Evolutionary conservation across 2,797 vertebrate genomes (phyloP).

Genomic region (Telmatherina bonti): DNA sequence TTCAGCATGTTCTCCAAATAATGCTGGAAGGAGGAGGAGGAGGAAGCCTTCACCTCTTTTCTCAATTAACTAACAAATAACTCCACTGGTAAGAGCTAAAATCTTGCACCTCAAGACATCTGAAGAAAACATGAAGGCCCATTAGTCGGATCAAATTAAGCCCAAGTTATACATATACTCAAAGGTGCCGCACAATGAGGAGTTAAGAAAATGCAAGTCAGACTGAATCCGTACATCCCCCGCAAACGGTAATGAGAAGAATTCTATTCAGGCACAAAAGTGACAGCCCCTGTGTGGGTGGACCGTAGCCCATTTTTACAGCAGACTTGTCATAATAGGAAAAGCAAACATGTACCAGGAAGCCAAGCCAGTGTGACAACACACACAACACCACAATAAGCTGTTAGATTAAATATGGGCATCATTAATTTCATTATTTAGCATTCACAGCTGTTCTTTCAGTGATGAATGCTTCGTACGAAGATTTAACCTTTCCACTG

Average conservation of each 20-base stretch:
- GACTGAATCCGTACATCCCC: neutral
- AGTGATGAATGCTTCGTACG: conserved; percentile 11
- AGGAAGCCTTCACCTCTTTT: conserved; percentile 2
- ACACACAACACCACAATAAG: neutral
- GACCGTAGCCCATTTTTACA: conserved; percentile 12
- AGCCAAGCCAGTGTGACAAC: conserved; percentile 12
- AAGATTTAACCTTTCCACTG: conserved; percentile 12
- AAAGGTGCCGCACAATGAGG: conserved; percentile 19
- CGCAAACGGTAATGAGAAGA: conserved; percentile 12
- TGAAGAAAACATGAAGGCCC: conserved; percentile 5
- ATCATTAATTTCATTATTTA: conserved; percentile 19
- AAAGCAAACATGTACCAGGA: conserved; percentile 16
- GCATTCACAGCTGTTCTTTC: conserved; percentile 9
- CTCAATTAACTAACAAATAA: too few relatives aligned
- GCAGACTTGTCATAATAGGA: conserved; percentile 31
- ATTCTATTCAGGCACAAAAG: conserved; percentile 20
- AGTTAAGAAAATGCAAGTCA: conserved; percentile 14
- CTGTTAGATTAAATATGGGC: conserved; percentile 16
- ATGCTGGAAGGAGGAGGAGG: neutral
- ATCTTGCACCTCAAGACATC: neutral
- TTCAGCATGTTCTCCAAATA: neutral
- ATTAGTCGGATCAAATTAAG: conserved; percentile 21
- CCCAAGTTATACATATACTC: conserved; percentile 1
- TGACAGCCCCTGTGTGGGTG: conserved; percentile 26
- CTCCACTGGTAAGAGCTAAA: neutral